Evolutionary conservation across 1,140 invertebrate genomes (phyloP), one percentile per base, ranked within the genome.

Genomic region (Leptonema lineaticorne): DNA sequence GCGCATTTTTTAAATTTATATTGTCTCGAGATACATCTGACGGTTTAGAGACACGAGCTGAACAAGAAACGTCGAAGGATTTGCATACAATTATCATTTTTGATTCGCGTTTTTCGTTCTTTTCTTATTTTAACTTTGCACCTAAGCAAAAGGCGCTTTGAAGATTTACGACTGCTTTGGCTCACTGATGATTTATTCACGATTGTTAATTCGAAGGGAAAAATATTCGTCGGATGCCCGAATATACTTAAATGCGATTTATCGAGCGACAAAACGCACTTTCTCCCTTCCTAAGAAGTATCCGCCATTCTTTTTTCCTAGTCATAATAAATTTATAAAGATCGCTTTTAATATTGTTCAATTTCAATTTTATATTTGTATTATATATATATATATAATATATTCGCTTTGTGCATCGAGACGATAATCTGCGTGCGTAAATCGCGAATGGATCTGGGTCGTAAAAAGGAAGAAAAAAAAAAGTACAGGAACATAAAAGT

Each of bases 51-150:
- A 27, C 41, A 24, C 30, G 37, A 24, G 1, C 57, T 62, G 37
- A 7, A 68, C 48, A 28, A 63, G n/a, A 45, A 7, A 24, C 30
- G 48, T 37, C 26, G 50, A 48, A 66, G 67, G 70, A 72, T 72
- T 72, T 72, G 68, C 70, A 72, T 72, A 18, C 24, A 67, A 72
- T 72, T 72, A 72, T 72, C 70, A 72, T 72, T 72, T 72, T 72
- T 72, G 70, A 72, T 72, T 72, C 70, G 67, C 45, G 65, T 69
- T 72, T 69, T 72, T 72, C 59, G 63, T n/a, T n/a, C n/a, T n/a
- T n/a, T n/a, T n/a, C n/a, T n/a, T n/a, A n/a, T n/a, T n/a, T n/a
- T n/a, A n/a, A n/a, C n/a, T n/a, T n/a, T n/a, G n/a, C n/a, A n/a
- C 37, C 22, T 27, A 59, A 70, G 62, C 57, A 33, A 33, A 11